Percentiles rank a stretch among this genome's conserved stretches.
phyloP scores from a whole-genome alignment of 2,888 invertebrate genomes.

The Taphrorychus bicolor region DNA sequence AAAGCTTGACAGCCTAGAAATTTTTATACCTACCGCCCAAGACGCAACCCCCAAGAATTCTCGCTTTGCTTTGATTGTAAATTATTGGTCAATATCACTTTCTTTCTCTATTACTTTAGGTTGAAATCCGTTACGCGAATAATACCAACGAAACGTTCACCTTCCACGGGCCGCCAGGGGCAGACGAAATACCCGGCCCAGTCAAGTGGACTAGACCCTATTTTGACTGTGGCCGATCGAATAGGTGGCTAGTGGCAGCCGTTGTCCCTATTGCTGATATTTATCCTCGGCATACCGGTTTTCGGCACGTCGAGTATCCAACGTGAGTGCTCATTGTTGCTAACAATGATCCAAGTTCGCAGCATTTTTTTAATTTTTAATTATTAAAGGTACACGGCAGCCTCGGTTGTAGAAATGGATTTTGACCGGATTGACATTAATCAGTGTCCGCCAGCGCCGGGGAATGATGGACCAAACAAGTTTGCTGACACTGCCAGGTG shows the following conservation, averaged over 20 bases:
- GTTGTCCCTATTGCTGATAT: constrained; percentile 95
- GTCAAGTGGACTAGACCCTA: constrained; percentile 95
- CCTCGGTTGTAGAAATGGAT: constrained; percentile 93
- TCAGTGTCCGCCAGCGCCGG: constrained; percentile 90
- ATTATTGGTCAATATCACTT: too few species aligned
- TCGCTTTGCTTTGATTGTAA: too few species aligned
- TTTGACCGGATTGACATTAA: constrained; percentile 97
- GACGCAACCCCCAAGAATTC: too few species aligned
- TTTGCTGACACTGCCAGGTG: constrained; percentile 92
- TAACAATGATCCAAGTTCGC: not conserved
- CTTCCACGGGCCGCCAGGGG: constrained; percentile 93
- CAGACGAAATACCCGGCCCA: constrained; percentile 90
- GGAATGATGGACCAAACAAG: constrained; percentile 86
- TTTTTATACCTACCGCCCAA: too few species aligned
- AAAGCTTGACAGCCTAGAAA: too few species aligned
- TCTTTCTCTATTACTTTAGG: too few species aligned
- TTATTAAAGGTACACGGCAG: constrained; percentile 82
- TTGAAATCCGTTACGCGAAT: constrained; percentile 88
- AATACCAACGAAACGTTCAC: constrained; percentile 95
- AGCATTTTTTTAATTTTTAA: constrained; percentile 3
- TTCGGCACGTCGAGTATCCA: constrained; percentile 91
- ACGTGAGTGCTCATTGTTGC: constrained; percentile 68
- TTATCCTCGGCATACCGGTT: constrained; percentile 91
- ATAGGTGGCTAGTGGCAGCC: constrained; percentile 95
- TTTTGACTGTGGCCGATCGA: constrained; percentile 94